Evolutionary conservation across 2,888 invertebrate genomes (phyloP).

Genomic region (Melitaea athalia): DNA sequence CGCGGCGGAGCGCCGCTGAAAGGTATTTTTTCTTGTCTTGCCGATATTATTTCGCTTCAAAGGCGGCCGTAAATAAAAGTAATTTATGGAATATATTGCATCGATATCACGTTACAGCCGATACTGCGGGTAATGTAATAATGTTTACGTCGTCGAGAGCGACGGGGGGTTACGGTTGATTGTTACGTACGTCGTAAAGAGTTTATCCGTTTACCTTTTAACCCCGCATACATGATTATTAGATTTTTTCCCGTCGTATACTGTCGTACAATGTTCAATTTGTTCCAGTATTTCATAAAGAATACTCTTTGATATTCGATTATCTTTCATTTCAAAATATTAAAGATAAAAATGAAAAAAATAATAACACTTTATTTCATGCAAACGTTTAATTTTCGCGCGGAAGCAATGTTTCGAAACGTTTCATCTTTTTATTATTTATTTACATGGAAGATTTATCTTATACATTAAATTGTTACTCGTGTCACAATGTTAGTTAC

Average conservation of each 20-base stretch:
- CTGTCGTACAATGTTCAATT: neutral
- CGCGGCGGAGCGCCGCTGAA: neutral
- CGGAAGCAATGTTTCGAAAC: no score
- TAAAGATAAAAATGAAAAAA: no score
- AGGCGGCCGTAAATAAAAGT: neutral
- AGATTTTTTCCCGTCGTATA: neutral
- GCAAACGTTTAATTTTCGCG: no score
- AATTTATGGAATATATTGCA: neutral
- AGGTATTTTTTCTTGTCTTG: neutral
- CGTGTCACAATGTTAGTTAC: no score
- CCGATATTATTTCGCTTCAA: neutral
- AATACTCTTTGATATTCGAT: no score
- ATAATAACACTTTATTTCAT: no score
- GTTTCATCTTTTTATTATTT: no score
- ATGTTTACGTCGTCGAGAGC: neutral
- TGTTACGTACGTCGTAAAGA: neutral
- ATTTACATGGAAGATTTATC: no score
- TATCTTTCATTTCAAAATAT: no score
- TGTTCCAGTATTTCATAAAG: no score
- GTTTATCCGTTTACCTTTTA: neutral
- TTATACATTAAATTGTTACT: no score
- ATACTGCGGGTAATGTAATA: neutral
- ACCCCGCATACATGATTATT: neutral
- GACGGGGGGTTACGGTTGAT: neutral
- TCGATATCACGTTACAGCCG: neutral